Conservation (phyloP, 2,113 vertebrate genomes). For the Heterocephalus glaber region DNA sequence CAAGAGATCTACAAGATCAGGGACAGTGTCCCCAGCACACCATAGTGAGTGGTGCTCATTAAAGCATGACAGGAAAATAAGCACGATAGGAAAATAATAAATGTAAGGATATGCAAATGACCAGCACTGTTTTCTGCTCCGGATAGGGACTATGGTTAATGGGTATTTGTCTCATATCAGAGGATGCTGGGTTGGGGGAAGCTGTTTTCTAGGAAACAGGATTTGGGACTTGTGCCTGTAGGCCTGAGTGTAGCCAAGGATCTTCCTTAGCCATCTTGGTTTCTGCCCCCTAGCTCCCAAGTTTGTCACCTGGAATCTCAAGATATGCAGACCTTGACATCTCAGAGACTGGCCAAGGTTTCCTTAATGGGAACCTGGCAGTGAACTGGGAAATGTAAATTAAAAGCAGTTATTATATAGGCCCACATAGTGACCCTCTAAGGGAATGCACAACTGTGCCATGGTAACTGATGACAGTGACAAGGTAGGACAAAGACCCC, state of each 20-base stretch:
- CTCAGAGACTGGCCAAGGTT: neutral
- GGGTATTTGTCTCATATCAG: neutral
- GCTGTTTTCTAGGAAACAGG: neutral
- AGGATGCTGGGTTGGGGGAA: neutral
- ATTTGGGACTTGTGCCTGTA: neutral
- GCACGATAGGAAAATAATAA: neutral
- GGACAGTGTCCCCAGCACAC: neutral
- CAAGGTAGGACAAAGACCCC: neutral
- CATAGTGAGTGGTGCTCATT: neutral
- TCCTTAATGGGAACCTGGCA: neutral
- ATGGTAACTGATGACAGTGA: neutral
- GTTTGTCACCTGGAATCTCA: neutral
- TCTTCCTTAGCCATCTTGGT: neutral
- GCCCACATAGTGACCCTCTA: neutral
- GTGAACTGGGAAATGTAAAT: neutral
- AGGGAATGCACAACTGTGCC: neutral
- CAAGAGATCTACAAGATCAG: neutral
- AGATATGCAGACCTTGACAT: neutral
- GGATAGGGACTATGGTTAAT: neutral
- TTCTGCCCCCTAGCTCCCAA: neutral
- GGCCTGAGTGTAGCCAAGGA: neutral
- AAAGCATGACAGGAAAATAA: neutral
- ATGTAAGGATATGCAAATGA: neutral
- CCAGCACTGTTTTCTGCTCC: neutral
- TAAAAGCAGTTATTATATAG: neutral